Evolutionary conservation across 2,888 invertebrate genomes (phyloP).

Genomic region (Theodoxus fluviatilis): DNA sequence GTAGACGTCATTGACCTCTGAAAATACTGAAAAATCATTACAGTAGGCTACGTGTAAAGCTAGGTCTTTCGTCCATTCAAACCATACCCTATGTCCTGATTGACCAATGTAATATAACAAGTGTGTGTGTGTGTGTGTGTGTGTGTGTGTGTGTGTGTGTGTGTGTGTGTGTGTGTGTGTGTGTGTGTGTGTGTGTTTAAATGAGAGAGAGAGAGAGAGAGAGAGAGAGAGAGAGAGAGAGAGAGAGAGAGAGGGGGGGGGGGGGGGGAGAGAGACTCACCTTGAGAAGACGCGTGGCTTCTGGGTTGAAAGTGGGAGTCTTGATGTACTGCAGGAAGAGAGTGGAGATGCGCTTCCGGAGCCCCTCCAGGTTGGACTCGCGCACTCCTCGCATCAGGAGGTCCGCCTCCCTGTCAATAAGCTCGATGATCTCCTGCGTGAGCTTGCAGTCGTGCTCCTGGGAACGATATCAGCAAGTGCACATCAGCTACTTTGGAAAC

Average conservation of each 20-base stretch:
- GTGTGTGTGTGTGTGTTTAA: no score
- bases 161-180: no score
- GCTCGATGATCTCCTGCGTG: constrained; percentile 69
- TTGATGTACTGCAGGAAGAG: constrained; percentile 67
- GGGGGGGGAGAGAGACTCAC: neutral
- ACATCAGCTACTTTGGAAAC: neutral
- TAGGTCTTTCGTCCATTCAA: no score
- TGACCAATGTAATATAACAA: no score
- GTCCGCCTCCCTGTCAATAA: constrained; percentile 78
- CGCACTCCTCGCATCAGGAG: constrained; percentile 74
- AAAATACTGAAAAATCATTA: no score
- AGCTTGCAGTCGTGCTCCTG: constrained; percentile 67
- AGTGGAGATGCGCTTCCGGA: constrained; percentile 75
- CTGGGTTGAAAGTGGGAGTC: constrained; percentile 67
- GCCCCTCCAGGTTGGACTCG: constrained; percentile 71
- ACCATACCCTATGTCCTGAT: no score
- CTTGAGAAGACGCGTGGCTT: constrained; percentile 56
- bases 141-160: no score
- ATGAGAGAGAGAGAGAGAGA: neutral
- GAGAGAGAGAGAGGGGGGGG: neutral
- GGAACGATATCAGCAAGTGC: neutral
- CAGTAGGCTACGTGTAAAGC: no score
- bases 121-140: no score
- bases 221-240: neutral
- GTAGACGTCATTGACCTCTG: no score